phyloP scores from a whole-genome alignment of 2,888 invertebrate genomes.

The Tinea trinotella region DNA sequence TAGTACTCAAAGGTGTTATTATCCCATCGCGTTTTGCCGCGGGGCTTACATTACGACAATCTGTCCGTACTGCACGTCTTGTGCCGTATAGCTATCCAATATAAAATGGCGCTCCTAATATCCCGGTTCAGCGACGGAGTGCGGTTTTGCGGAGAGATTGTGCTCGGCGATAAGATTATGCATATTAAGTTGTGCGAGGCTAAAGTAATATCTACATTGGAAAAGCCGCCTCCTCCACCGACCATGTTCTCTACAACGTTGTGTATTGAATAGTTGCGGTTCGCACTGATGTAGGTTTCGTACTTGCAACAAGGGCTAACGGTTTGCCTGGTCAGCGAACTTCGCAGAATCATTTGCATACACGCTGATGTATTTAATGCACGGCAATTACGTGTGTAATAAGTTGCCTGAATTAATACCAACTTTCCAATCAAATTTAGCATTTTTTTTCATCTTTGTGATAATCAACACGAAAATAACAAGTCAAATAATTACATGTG shows the following conservation, averaged over 20 bases:
- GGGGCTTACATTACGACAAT: constrained; percentile 72
- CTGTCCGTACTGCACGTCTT: constrained; percentile 73
- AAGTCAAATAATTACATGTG: constrained; percentile 14
- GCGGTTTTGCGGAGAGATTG: constrained; percentile 63
- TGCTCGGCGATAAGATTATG: constrained; percentile 70
- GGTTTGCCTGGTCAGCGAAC: constrained; percentile 35
- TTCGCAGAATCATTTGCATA: constrained; percentile 46
- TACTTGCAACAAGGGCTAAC: constrained; percentile 38
- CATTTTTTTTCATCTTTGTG: background rate
- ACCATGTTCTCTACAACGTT: constrained; percentile 22
- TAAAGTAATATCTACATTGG: constrained; percentile 68
- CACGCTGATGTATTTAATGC: constrained; percentile 21
- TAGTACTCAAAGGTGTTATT: constrained; percentile 72
- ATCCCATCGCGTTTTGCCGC: constrained; percentile 72
- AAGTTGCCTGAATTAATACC: constrained; percentile 15
- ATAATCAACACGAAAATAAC: constrained; percentile 18
- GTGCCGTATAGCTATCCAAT: constrained; percentile 71
- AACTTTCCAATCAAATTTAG: constrained; percentile 16
- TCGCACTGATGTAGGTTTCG: constrained; percentile 37
- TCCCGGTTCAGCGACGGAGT: constrained; percentile 65
- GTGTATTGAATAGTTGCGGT: constrained; percentile 53
- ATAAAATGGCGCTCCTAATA: constrained; percentile 73
- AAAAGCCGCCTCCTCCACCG: constrained; percentile 52
- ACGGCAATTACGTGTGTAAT: constrained; percentile 24
- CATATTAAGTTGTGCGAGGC: constrained; percentile 69